These are phyloP conservation scores for Galemys pyrenaicus DNA, from an alignment of 2,113 vertebrate genomes.

Conservation along the genomic window DNA sequence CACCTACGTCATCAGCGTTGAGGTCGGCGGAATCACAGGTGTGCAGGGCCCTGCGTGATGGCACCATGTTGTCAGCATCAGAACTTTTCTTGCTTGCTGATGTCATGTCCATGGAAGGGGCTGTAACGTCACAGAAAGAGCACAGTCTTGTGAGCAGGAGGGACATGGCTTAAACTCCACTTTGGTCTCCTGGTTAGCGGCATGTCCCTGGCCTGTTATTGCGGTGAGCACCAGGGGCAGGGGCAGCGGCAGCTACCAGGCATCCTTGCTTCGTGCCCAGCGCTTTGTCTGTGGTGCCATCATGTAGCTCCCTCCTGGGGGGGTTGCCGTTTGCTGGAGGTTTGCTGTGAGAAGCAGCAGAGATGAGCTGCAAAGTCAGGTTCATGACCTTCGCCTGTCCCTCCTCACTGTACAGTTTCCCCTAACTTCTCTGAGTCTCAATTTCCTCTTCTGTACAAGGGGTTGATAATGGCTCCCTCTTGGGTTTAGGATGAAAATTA, in stretches of 20 bases:
- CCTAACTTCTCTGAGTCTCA: background rate
- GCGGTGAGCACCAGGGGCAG: background rate
- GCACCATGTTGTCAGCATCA: too few relatives aligned
- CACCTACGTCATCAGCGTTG: accelerated
- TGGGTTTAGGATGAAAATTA: background rate
- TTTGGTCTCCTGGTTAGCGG: background rate
- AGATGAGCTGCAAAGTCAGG: background rate
- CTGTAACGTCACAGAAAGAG: background rate
- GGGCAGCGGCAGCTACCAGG: background rate
- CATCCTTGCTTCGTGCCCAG: background rate
- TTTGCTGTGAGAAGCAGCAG: background rate
- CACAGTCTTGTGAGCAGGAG: background rate
- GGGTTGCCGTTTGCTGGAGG: background rate
- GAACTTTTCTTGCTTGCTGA: background rate
- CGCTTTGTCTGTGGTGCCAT: accelerated
- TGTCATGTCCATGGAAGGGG: too few relatives aligned
- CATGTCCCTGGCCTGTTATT: background rate
- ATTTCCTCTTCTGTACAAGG: background rate
- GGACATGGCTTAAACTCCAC: background rate
- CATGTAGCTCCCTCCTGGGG: too few relatives aligned
- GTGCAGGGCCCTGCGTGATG: background rate
- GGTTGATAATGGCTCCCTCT: background rate
- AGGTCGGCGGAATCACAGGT: background rate
- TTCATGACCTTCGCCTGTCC: background rate
- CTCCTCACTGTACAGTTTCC: background rate